Conservation (phyloP, 2,888 invertebrate genomes). For the Parnassius mnemosyne region DNA sequence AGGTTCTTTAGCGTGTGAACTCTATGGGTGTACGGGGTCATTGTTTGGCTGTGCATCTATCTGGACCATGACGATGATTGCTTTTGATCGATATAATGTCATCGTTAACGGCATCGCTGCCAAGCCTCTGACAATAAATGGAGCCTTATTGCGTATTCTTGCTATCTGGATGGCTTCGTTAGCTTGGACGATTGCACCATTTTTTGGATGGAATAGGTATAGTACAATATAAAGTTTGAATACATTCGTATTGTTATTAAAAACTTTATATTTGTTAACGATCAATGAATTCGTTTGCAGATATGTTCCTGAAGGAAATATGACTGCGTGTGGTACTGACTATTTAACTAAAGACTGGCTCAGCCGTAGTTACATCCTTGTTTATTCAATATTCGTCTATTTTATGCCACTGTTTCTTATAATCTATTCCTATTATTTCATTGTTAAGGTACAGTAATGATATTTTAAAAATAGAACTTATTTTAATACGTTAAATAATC, state of each 20-base stretch:
- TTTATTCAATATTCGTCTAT: conserved; percentile 90
- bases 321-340: conserved; percentile 83
- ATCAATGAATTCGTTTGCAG: conserved; percentile 59
- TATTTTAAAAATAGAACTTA: no score
- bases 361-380: conserved; percentile 88
- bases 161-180: conserved; percentile 89
- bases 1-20: conserved; percentile 91
- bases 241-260: no score
- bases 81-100: conserved; percentile 93
- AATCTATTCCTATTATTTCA: conserved; percentile 93
- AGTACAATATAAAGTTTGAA: no score
- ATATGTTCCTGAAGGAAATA: conserved; percentile 91
- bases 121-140: conserved; percentile 90
- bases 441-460: conserved; percentile 83
- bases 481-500: no score
- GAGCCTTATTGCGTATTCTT: conserved; percentile 88
- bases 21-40: conserved; percentile 93
- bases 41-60: conserved; percentile 94
- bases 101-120: conserved; percentile 93
- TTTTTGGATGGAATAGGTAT: conserved; percentile 92
- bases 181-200: conserved; percentile 90
- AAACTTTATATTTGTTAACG: no score
- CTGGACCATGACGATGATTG: conserved; percentile 86
- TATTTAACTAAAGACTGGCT: conserved; percentile 88
- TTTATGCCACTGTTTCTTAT: conserved; percentile 88